Evolutionary conservation across 92 coral and sea anemone genomes (phyloP), one percentile per base, ranked within the genome.

Genomic region (Phenganax stokvisi): DNA sequence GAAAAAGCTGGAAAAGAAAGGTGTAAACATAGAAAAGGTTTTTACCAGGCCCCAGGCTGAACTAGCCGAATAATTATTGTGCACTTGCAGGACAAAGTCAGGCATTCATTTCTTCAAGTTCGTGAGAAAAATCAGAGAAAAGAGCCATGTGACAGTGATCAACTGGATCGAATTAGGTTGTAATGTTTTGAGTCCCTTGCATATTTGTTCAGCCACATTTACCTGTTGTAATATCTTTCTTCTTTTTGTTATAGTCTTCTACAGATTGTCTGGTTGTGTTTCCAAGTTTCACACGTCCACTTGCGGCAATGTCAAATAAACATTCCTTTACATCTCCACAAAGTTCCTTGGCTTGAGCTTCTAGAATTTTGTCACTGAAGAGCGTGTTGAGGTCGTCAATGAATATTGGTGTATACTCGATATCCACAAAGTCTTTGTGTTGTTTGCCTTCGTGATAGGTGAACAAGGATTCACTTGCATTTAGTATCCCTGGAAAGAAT

Each of bases 301-400:
- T 79, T 53, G 74, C 83, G 17, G 74, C 83, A 11, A 79, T 65
- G 27, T 79, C 83, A 65, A 79, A 79, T 6, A 63, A 56, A 53
- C 83, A 79, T 64, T 79, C 83, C 52, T 79, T 63, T 10, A 79
- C 83, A 6, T 30, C 74, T 16, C 30, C 59, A 62, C 83, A 79
- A 9, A 64, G 11, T 15, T 16, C 74, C 27, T 8, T 28, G 51
- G 83, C 83, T 63, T 79, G 37, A 4, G 29, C 51, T 54, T 47
- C 74, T 51, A 63, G 61, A 76, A 9, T 16, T 57, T 76, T 76
- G 51, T 79, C 47, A 7, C 67, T 51, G 51, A 79, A 51, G 31
- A n/a, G 57, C 9, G 56, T 51, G 37, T 79, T 64, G 17, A 44
- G 51, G 9, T 79, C 62, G 10, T 79, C 74, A 65, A 63, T 10